phyloP scores from a whole-genome alignment of 2,888 invertebrate species.

The Tridacna gigas region DNA sequence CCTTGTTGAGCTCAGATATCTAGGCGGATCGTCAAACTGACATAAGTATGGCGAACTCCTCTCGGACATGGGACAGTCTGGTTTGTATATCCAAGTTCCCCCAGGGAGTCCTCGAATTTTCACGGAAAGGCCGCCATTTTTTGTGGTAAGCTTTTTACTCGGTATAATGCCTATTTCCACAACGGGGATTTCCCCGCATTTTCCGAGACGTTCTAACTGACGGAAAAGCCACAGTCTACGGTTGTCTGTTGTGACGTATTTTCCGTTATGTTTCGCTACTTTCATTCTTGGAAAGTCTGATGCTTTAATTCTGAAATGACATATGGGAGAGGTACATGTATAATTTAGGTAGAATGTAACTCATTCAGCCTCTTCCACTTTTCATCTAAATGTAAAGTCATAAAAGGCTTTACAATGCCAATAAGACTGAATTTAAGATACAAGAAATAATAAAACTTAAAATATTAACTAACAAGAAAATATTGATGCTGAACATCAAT shows the following conservation, averaged over 20 bases:
- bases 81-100: neutral
- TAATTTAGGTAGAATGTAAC: too few species aligned
- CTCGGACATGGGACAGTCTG: neutral
- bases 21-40: neutral
- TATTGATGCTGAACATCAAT: too few species aligned
- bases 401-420: too few species aligned
- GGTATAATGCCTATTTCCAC: neutral
- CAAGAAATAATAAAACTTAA: too few species aligned
- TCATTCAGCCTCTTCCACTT: too few species aligned
- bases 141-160: neutral
- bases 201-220: conserved; percentile 10
- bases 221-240: conserved; percentile 15
- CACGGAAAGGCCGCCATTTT: neutral
- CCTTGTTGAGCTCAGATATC: too few species aligned
- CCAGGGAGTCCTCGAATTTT: neutral
- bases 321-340: too few species aligned
- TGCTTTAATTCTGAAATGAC: neutral
- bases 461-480: too few species aligned
- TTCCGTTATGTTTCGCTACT: neutral
- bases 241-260: neutral
- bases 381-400: too few species aligned
- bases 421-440: too few species aligned
- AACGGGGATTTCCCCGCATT: conserved; percentile 6
- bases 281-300: neutral
- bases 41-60: neutral